These are phyloP conservation scores for Blomia tropicalis DNA, from an alignment of 2,888 invertebrate genomes.

Conservation along the genomic window DNA sequence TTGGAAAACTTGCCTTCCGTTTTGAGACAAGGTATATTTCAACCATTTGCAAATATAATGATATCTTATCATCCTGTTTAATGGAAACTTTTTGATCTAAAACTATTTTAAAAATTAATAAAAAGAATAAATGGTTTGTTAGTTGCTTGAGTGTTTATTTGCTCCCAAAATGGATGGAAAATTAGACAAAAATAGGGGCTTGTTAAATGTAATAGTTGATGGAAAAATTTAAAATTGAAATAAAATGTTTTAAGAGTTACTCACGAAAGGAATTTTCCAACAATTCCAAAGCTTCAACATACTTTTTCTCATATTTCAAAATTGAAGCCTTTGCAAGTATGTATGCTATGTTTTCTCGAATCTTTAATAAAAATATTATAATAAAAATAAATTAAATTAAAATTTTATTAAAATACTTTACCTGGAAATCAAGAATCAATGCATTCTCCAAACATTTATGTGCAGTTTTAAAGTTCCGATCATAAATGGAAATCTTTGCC, in stretches of 20 bases:
- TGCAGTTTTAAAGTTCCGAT: constrained; percentile 51
- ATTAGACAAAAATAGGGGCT: too few species aligned
- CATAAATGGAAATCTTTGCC: constrained; percentile 51
- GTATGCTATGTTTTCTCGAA: constrained; percentile 75
- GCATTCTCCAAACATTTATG: constrained; percentile 72
- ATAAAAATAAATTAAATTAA: background rate
- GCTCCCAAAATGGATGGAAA: too few species aligned
- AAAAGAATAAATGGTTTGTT: background rate
- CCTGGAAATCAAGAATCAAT: constrained; percentile 76
- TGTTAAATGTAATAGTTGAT: background rate
- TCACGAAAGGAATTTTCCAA: constrained; percentile 43
- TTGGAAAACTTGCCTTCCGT: constrained; percentile 38
- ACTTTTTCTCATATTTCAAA: constrained; percentile 54
- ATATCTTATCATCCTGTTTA: constrained; percentile 60
- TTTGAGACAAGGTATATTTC: constrained; percentile 53
- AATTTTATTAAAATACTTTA: constrained; percentile 30
- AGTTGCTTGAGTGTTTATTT: background rate
- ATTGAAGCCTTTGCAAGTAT: constrained; percentile 70
- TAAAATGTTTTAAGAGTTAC: background rate
- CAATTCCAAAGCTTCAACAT: constrained; percentile 54
- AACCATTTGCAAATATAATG: constrained; percentile 69
- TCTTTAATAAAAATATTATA: constrained; percentile 32
- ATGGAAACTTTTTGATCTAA: constrained; percentile 3
- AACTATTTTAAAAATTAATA: constrained; percentile 7
- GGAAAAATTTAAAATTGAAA: background rate